These are phyloP conservation scores for Caerostris extrusa DNA, from an alignment of 1,140 invertebrate genomes.

Conservation along the genomic window DNA sequence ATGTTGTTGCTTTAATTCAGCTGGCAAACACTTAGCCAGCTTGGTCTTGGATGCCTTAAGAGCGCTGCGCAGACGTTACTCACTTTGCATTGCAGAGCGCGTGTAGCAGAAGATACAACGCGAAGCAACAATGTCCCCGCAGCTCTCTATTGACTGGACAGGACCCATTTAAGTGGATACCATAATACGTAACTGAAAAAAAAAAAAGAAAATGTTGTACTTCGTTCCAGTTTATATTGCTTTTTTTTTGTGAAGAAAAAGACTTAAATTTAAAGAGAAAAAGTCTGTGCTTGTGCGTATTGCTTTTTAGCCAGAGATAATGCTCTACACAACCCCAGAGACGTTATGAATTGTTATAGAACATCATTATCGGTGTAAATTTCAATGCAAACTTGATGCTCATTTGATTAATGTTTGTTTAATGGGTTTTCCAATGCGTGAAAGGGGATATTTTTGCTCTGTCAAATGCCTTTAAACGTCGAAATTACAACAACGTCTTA, in stretches of 20 bases:
- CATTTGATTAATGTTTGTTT: conserved; percentile 27
- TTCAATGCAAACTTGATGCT: not conserved
- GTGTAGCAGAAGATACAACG: no score
- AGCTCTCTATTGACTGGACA: no score
- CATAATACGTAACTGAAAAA: no score
- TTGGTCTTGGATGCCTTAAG: no score
- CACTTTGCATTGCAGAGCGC: no score
- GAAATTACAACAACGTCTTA: not conserved
- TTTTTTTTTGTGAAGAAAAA: not conserved
- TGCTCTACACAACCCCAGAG: not conserved
- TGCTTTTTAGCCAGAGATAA: not conserved
- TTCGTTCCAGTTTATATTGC: no score
- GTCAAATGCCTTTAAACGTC: not conserved
- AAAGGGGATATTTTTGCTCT: not conserved
- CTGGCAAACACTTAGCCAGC: no score
- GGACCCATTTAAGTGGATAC: no score
- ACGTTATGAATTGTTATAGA: not conserved
- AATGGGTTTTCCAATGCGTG: conserved; percentile 38
- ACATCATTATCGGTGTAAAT: conserved; percentile 28
- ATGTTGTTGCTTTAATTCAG: no score
- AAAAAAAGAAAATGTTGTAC: no score
- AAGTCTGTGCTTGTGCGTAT: not conserved
- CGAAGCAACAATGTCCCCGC: no score
- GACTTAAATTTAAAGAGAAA: not conserved
- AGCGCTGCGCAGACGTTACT: no score